phyloP scores from a whole-genome alignment of 2,113 vertebrate species.

The Syrmaticus mikado region DNA sequence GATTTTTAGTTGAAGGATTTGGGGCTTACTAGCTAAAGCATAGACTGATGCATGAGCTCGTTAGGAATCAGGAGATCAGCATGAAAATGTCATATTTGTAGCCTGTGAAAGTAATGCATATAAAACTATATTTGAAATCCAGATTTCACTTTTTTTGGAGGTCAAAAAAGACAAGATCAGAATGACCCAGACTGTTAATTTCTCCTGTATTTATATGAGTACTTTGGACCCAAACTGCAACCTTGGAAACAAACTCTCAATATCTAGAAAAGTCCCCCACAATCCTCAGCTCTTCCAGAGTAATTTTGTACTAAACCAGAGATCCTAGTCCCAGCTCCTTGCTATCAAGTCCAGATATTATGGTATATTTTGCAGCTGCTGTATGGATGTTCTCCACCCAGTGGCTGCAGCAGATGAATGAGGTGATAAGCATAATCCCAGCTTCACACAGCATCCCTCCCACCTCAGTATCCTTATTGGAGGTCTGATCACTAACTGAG shows the following conservation, averaged over 20 bases:
- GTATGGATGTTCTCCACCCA: neutral
- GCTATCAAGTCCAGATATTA: fast-evolving
- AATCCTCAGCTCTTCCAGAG: neutral
- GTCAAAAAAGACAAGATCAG: neutral
- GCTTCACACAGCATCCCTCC: neutral
- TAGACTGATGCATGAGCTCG: neutral
- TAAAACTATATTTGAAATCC: neutral
- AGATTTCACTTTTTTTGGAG: neutral
- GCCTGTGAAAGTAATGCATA: neutral
- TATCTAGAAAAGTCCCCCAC: neutral
- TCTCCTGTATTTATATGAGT: neutral
- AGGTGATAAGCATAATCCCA: neutral
- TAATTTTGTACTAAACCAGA: neutral
- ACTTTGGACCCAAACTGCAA: neutral
- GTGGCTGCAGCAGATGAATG: neutral
- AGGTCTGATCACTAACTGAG: neutral
- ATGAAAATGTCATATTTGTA: neutral
- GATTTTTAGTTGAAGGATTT: neutral
- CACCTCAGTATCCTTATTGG: neutral
- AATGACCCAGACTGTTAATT: neutral
- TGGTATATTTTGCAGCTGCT: neutral
- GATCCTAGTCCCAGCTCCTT: neutral
- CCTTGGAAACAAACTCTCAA: neutral
- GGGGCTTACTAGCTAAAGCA: neutral
- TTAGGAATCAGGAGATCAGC: neutral